Evolutionary conservation across 92 coral and sea anemone species (phyloP).

Genomic region (Parazoanthus atlanticus): DNA sequence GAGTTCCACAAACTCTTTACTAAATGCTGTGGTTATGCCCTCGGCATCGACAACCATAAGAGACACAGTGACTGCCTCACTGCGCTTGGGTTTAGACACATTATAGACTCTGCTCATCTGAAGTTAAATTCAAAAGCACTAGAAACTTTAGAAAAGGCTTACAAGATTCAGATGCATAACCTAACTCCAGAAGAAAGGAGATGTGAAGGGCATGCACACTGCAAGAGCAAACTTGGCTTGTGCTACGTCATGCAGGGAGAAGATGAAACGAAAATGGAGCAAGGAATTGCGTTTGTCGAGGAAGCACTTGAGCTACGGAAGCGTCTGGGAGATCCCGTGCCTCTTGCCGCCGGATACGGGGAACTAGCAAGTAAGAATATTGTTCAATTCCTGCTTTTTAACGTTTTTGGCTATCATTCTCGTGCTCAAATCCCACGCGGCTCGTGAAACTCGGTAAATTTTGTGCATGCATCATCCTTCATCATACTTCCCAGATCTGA

Average conservation of each 20-base stretch:
- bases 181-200: neutral
- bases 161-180: slow-evolving; percentile 1
- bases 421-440: too few species aligned
- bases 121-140: slow-evolving; percentile 39
- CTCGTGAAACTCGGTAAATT: too few species aligned
- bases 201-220: slow-evolving; percentile 55
- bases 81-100: slow-evolving; percentile 53
- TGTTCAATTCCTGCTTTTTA: neutral
- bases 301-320: slow-evolving; percentile 43
- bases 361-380: slow-evolving; percentile 56
- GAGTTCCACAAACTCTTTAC: slow-evolving; percentile 41
- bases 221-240: slow-evolving; percentile 57
- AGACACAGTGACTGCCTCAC: slow-evolving; percentile 39
- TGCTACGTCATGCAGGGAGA: slow-evolving; percentile 36
- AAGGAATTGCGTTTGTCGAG: slow-evolving; percentile 30
- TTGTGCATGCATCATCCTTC: too few species aligned
- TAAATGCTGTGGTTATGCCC: slow-evolving; percentile 27
- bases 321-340: slow-evolving; percentile 20
- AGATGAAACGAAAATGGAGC: neutral
- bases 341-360: slow-evolving; percentile 50
- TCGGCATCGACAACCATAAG: slow-evolving; percentile 6
- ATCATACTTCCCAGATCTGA: too few species aligned
- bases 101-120: slow-evolving; percentile 48
- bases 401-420: too few species aligned
- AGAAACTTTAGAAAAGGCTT: slow-evolving; percentile 41